phyloP scores from a whole-genome alignment of 2,797 vertebrate genomes.

The Hephaestus fuliginosus region DNA sequence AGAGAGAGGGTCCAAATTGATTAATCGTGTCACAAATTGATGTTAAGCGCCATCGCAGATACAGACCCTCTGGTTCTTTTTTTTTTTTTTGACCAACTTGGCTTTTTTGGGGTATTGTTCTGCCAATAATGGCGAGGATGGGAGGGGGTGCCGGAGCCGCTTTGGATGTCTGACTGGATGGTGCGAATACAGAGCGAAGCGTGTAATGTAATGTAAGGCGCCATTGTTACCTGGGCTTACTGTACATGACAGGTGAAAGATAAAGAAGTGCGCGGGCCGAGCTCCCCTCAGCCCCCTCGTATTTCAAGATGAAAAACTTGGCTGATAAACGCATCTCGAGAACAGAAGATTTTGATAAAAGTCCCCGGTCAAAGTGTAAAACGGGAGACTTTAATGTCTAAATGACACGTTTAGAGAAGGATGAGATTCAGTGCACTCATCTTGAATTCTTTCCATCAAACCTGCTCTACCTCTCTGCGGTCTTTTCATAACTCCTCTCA shows the following conservation, averaged over 20 bases:
- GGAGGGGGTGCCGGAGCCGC: conserved; percentile 55
- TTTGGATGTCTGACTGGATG: conserved; percentile 70
- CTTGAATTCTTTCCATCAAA: conserved; percentile 29
- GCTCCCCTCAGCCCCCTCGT: conserved; percentile 40
- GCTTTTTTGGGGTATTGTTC: conserved; percentile 81
- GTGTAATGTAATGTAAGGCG: conserved; percentile 75
- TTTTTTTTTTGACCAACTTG: conserved; percentile 65
- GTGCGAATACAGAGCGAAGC: conserved; percentile 61
- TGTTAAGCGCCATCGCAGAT: conserved; percentile 78
- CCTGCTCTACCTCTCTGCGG: conserved; percentile 2
- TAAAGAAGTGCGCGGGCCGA: conserved; percentile 66
- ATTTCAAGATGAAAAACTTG: conserved; percentile 65
- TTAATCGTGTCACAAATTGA: conserved; percentile 87
- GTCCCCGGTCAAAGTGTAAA: conserved; percentile 31
- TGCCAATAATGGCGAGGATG: conserved; percentile 73
- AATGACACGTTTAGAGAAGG: conserved; percentile 58
- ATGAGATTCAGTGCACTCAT: conserved; percentile 38
- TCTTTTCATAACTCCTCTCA: conserved; percentile 16
- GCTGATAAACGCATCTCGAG: conserved; percentile 61
- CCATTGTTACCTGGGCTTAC: conserved; percentile 78
- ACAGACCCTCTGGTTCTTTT: conserved; percentile 10
- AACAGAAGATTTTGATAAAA: conserved; percentile 73
- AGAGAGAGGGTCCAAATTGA: conserved; percentile 76
- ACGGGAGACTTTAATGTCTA: conserved; percentile 44
- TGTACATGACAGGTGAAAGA: conserved; percentile 75